phyloP scores from a whole-genome alignment of 92 coral and sea anemone species.

The Paramuricea clavata region DNA sequence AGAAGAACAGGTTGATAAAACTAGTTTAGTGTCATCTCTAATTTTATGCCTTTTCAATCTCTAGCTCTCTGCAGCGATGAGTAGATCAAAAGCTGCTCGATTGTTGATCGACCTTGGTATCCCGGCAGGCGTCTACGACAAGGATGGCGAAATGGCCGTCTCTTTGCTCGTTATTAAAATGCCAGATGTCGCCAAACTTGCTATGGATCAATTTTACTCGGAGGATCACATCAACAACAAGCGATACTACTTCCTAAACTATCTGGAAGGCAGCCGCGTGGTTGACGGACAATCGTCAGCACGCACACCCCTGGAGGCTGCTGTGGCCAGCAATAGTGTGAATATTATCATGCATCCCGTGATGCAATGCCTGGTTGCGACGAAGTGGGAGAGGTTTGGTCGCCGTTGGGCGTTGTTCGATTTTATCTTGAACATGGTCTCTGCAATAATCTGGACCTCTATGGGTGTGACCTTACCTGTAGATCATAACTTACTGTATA shows the following conservation, averaged over 20 bases:
- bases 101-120: slow-evolving; percentile 73
- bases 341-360: slow-evolving; percentile 77
- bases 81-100: slow-evolving; percentile 87
- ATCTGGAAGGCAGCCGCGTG: slow-evolving; percentile 65
- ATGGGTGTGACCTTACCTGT: slow-evolving; percentile 70
- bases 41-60: background rate
- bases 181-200: slow-evolving; percentile 77
- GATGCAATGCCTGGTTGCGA: slow-evolving; percentile 73
- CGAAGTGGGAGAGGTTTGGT: slow-evolving; percentile 75
- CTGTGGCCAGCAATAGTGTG: slow-evolving; percentile 64
- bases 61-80: slow-evolving; percentile 97
- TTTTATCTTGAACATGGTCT: slow-evolving; percentile 60
- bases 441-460: slow-evolving; percentile 71
- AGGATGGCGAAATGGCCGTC: slow-evolving; percentile 74
- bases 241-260: slow-evolving; percentile 73
- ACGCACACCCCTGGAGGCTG: slow-evolving; percentile 71
- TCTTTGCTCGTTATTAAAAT: slow-evolving; percentile 72
- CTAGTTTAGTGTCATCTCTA: too few relatives aligned
- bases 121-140: slow-evolving; percentile 74
- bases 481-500: slow-evolving; percentile 39
- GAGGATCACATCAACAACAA: slow-evolving; percentile 74
- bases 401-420: slow-evolving; percentile 62
- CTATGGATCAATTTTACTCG: slow-evolving; percentile 76
- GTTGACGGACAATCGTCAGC: slow-evolving; percentile 50
- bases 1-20: too few relatives aligned